These are phyloP conservation scores for Plodia interpunctella DNA, from an alignment of 1,140 invertebrate genomes.

Conservation along the genomic window DNA sequence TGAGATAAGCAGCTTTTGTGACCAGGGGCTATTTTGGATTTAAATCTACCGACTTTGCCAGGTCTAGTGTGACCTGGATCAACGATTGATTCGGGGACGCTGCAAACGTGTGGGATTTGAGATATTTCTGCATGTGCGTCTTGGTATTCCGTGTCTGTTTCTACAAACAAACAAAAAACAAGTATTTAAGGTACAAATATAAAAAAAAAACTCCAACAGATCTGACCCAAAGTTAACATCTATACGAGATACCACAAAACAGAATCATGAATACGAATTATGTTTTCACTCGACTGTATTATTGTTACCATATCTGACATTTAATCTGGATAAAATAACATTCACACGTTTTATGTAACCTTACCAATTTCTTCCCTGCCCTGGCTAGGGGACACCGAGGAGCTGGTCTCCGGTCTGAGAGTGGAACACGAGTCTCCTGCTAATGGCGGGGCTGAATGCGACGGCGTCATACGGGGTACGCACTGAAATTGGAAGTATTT, in stretches of 20 bases:
- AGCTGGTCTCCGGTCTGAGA: constrained; percentile 24
- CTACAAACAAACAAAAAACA: constrained; percentile 26
- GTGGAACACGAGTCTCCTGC: constrained; percentile 24
- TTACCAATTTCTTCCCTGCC: constrained; percentile 39
- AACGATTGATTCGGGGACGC: constrained; percentile 30
- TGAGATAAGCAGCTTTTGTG: constrained; percentile 45
- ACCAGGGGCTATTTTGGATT: constrained; percentile 52
- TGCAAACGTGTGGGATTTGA: constrained; percentile 33
- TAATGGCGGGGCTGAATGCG: background rate
- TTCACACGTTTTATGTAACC: no score
- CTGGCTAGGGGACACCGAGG: constrained; percentile 20
- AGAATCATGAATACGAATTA: no score
- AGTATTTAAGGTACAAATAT: no score
- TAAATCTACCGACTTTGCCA: constrained; percentile 55
- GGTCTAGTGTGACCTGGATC: constrained; percentile 46
- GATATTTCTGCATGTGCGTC: constrained; percentile 45
- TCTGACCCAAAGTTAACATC: no score
- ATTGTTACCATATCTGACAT: no score
- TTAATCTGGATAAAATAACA: no score
- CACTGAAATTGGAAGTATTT: no score
- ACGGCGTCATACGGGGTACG: no score
- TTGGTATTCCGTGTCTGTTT: constrained; percentile 67
- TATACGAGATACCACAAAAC: no score
- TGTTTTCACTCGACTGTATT: no score
- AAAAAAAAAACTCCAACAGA: no score